Evolutionary conservation across 2,888 invertebrate genomes (phyloP), one percentile per base, ranked within the genome.

Genomic region (Sinelater perroti): DNA sequence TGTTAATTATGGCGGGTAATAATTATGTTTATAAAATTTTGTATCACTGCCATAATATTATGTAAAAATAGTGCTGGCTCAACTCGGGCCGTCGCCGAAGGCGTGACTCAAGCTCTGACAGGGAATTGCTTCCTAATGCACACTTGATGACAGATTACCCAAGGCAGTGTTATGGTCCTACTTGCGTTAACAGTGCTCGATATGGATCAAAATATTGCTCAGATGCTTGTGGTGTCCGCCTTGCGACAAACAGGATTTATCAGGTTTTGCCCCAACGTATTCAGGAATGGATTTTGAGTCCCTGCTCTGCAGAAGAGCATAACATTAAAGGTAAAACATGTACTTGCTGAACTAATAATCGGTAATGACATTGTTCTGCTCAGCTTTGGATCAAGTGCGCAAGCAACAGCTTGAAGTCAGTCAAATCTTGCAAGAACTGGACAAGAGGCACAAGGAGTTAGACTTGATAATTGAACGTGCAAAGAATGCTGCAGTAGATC

Each of bases 161-260:
- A 0, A 79, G 90, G 1, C 97, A 98, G 71, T 99, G 98, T 76
- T 91, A 90, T 72, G 97, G 97, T 0, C 97, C 96, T 0, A 87
- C 87, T 49, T 99, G 99, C 76, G 83, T 84, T 0, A 85, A 87
- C 55, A 86, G 88, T 28, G 92, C 97, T 0, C 82, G 89, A 8
- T 84, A 77, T 61, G 81, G 85, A 0, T 95, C 95, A 57, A 97
- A 97, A 79, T 98, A 97, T 74, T 98, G 98, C 74, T 91, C 93
- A 4, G 88, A 95, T 63, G 88, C 90, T 63, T 98, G 97, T 75
- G 97, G 97, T 0, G 83, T 95, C 71, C 87, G 89, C 70, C 81
- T 98, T 17, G 97, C 97, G 0, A 90, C 90, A 0, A 88, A 87
- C 35, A 82, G 94, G 67, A 92, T 95, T 64, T 90, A 90, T 70